Evolutionary conservation across 1,140 invertebrate species (phyloP).

Genomic region (Diuraphis noxia): DNA sequence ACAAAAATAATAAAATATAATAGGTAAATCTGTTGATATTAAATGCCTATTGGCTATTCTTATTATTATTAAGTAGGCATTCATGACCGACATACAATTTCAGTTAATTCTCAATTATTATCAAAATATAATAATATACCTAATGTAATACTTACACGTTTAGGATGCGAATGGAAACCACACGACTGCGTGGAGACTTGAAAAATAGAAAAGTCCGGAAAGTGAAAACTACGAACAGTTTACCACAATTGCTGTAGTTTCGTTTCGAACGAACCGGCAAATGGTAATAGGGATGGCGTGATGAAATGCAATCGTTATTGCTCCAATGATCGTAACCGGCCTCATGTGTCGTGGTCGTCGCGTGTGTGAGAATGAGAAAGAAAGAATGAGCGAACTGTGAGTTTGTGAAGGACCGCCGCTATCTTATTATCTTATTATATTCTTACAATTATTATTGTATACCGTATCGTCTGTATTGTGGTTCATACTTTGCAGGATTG

Average conservation of each 20-base stretch:
- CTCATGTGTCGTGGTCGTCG: not conserved
- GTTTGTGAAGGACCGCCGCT: too few species aligned
- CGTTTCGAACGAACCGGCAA: not conserved
- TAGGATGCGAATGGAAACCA: not conserved
- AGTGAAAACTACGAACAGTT: not conserved
- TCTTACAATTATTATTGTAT: not conserved
- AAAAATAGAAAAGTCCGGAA: not conserved
- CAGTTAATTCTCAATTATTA: not conserved
- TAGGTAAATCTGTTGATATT: too few species aligned
- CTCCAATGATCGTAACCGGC: not conserved
- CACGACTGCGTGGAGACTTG: not conserved
- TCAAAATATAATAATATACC: too few species aligned
- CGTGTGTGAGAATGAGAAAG: not conserved
- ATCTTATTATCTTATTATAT: not conserved
- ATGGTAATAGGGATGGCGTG: conserved; percentile 24
- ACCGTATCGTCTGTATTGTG: not conserved
- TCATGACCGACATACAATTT: not conserved
- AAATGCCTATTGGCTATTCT: not conserved
- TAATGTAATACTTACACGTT: not conserved
- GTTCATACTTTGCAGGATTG: not conserved
- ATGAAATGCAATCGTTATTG: not conserved
- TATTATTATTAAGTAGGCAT: not conserved
- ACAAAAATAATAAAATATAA: not conserved
- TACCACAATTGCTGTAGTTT: not conserved
- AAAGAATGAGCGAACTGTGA: not conserved